These are phyloP conservation scores for Pollenia griseotomentosa DNA, from an alignment of 2,888 invertebrate species.

Conservation along the genomic window DNA sequence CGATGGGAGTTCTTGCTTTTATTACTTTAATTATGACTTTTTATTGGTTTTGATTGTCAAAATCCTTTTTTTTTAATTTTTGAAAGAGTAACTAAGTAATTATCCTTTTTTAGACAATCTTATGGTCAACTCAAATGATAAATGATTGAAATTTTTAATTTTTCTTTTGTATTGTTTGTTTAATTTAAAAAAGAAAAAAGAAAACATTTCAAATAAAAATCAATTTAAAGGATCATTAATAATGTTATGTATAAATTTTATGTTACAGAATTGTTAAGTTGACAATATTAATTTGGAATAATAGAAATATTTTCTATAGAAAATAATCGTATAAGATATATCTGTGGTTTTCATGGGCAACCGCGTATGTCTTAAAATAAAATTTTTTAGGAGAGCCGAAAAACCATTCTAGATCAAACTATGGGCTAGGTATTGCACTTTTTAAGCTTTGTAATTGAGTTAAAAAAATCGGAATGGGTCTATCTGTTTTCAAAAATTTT, in stretches of 20 bases:
- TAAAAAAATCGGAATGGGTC: too few species aligned
- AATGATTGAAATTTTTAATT: conserved; percentile 58
- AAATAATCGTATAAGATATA: too few species aligned
- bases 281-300: too few species aligned
- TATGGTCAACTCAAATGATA: conserved; percentile 72
- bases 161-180: not conserved
- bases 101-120: conserved; percentile 50
- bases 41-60: conserved; percentile 77
- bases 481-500: too few species aligned
- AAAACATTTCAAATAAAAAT: conserved; percentile 48
- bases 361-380: too few species aligned
- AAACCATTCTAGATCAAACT: too few species aligned
- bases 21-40: conserved; percentile 82
- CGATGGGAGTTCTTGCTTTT: conserved; percentile 80
- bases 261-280: not conserved
- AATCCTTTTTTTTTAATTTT: conserved; percentile 62
- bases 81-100: conserved; percentile 52
- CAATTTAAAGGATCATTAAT: conserved; percentile 65
- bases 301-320: too few species aligned
- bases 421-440: too few species aligned
- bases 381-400: too few species aligned
- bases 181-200: not conserved
- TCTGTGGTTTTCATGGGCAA: too few species aligned
- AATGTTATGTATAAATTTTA: not conserved
- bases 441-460: too few species aligned